phyloP scores from a whole-genome alignment of 2,888 invertebrate genomes.

The Tromatobia lineatoria region DNA sequence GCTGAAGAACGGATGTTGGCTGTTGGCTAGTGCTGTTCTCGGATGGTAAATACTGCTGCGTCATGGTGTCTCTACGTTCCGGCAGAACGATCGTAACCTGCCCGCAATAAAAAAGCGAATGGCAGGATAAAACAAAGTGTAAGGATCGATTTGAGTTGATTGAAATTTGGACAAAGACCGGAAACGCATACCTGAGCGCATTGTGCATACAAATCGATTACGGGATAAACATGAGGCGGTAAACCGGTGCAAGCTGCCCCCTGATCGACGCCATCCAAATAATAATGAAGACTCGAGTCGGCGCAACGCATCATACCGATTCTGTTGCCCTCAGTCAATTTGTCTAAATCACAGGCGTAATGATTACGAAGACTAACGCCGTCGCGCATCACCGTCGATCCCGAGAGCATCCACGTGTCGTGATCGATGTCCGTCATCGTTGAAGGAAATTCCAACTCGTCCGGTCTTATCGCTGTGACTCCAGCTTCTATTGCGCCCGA shows the following conservation, averaged over 20 bases:
- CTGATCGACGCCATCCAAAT: slow-evolving; percentile 94
- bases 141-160: neutral
- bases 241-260: slow-evolving; percentile 94
- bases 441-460: slow-evolving; percentile 94
- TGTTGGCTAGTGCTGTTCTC: slow-evolving; percentile 88
- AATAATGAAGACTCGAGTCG: slow-evolving; percentile 94
- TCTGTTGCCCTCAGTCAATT: slow-evolving; percentile 91
- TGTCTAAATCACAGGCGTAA: slow-evolving; percentile 94
- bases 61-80: slow-evolving; percentile 82
- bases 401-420: slow-evolving; percentile 97
- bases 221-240: slow-evolving; percentile 94
- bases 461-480: slow-evolving; percentile 88
- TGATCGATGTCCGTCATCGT: slow-evolving; percentile 97
- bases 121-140: neutral
- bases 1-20: slow-evolving; percentile 87
- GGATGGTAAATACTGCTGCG: slow-evolving; percentile 83
- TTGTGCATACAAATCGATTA: slow-evolving; percentile 97
- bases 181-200: slow-evolving; percentile 93
- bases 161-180: slow-evolving; percentile 19
- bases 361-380: slow-evolving; percentile 94
- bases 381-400: slow-evolving; percentile 96
- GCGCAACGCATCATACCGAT: slow-evolving; percentile 96
- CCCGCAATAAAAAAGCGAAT: neutral
- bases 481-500: slow-evolving; percentile 96
- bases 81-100: slow-evolving; percentile 83